Base-by-base conservation (phyloP, 2,888 invertebrate genomes). In the Epsilonema sp. region DNA sequence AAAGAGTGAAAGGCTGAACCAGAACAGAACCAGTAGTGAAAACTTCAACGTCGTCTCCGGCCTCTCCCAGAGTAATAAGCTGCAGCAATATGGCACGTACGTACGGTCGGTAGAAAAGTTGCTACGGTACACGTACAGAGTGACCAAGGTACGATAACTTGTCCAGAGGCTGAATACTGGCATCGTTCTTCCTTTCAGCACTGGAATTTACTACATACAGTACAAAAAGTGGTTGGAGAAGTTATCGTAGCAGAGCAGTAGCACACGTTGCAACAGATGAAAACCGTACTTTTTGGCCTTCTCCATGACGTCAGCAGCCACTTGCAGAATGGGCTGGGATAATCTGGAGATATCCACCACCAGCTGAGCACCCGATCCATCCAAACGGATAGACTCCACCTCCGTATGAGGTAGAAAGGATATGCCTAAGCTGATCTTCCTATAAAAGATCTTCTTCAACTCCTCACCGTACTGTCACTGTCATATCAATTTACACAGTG, bases 281-380 rank as follows among this genome's bases (percentile, higher is more conserved):
- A 22, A 23, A 8, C 50, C 55, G 53, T 55, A 68, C 67, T 63
- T 66, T 54, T 66, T 63, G 5, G 67, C 52, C 52, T 69, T 70
- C 48, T 70, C 69, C 42, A 69, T 54, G 42, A 61, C 52, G 42
- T 61, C 55, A 1, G 60, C 58, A 3, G 48, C 50, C 37, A 58
- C 47, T 36, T 54, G 44, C n/a, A 59, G 42, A 31, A 52, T 37
- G 47, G 63, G 62, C 60, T 70, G 70, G 2, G 67, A 69, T 55
- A 67, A 62, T 42, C 64, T 63, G 2, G 70, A 69, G 20, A 70
- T 67, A 46, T 67, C 64, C 31, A 70, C 59, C 3, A 70, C 68
- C 36, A 70, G 52, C 51, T 63, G 63, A 22, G 58, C 58, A 5
- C 59, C 60, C 53, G n/a, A n/a, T n/a, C n/a, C n/a, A n/a, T n/a